Evolutionary conservation across 2,888 invertebrate species (phyloP).

Genomic region (Idaea biselata): DNA sequence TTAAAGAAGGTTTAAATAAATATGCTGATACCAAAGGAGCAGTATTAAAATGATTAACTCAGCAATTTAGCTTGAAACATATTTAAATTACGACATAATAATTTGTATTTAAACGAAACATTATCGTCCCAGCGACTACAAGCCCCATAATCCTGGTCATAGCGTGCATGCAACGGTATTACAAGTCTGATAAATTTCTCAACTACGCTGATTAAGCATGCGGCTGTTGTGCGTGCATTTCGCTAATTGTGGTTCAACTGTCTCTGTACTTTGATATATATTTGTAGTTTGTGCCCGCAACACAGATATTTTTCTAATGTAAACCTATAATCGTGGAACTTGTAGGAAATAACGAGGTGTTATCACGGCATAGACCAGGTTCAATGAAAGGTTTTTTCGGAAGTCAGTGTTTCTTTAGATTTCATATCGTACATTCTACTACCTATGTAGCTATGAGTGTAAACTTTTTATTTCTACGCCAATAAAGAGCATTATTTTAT

Average conservation of each 20-base stretch:
- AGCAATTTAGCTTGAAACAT: neutral
- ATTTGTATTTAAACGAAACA: neutral
- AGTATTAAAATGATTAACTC: neutral
- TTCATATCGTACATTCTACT: too few relatives aligned
- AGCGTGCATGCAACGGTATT: neutral
- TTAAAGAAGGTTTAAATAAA: neutral
- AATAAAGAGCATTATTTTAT: too few relatives aligned
- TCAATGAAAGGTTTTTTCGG: too few relatives aligned
- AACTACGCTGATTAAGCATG: neutral
- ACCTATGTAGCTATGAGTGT: too few relatives aligned
- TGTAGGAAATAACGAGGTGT: neutral
- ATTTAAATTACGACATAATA: too few relatives aligned
- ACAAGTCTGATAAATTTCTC: neutral
- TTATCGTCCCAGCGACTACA: neutral
- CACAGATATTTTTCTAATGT: conserved; percentile 5
- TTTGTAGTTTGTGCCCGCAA: conserved; percentile 11
- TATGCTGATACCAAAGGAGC: neutral
- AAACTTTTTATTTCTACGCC: too few relatives aligned
- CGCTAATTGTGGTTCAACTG: conserved; percentile 6
- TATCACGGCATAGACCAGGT: neutral
- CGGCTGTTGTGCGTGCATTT: conserved; percentile 7
- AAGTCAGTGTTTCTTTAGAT: too few relatives aligned
- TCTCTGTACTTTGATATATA: conserved; percentile 11
- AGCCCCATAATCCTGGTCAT: neutral
- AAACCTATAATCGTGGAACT: neutral